Evolutionary conservation across 2,888 invertebrate species (phyloP).

Genomic region (Drosophila dives): DNA sequence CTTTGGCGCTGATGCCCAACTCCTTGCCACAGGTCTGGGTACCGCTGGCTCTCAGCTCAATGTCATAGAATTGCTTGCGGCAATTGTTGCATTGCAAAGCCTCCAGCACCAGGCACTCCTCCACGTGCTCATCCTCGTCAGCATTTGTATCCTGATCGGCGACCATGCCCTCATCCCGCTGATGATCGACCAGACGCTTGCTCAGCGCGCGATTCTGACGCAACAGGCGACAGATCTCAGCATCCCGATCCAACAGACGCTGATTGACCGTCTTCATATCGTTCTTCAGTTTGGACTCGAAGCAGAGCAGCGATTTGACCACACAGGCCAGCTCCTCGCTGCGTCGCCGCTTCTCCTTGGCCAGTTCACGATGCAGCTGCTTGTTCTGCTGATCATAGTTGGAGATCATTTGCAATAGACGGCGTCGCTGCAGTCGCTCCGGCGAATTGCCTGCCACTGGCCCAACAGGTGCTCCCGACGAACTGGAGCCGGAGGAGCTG

Average conservation of each 20-base stretch:
- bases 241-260: conserved; percentile 83
- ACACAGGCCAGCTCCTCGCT: conserved; percentile 83
- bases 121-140: conserved; percentile 50
- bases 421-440: conserved; percentile 78
- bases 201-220: conserved; percentile 81
- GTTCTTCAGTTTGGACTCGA: conserved; percentile 84
- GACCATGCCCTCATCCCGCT: conserved; percentile 73
- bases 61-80: conserved; percentile 84
- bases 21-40: conserved; percentile 78
- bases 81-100: conserved; percentile 84
- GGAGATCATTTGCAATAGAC: conserved; percentile 82
- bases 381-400: conserved; percentile 83
- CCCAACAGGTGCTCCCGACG: conserved; percentile 57
- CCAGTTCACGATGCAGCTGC: conserved; percentile 81
- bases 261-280: conserved; percentile 84
- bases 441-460: conserved; percentile 47
- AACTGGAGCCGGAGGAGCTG: conserved; percentile 75
- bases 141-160: conserved; percentile 56
- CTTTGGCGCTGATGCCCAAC: conserved; percentile 70
- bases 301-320: conserved; percentile 83
- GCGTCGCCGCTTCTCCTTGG: conserved; percentile 83
- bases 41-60: conserved; percentile 81
- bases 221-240: conserved; percentile 82
- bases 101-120: conserved; percentile 81
- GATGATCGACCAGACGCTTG: conserved; percentile 71